Evolutionary conservation across 2,888 invertebrate genomes (phyloP).

Genomic region (Rugalucina vietnamica): DNA sequence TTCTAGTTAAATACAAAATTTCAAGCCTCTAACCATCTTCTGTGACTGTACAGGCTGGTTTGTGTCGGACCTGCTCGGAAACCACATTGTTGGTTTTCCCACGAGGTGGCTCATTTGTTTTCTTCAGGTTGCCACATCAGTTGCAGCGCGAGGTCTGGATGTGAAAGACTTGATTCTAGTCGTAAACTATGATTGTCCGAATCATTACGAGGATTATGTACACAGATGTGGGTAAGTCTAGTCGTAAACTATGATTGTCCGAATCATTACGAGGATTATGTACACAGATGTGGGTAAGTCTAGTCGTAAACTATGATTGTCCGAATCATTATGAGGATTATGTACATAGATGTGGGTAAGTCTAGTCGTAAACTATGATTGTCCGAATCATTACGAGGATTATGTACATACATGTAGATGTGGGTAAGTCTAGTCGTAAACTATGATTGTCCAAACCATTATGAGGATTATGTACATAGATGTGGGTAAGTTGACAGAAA

Average conservation of each 20-base stretch:
- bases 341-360: slow-evolving; percentile 95
- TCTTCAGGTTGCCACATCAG: slow-evolving; percentile 94
- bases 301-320: slow-evolving; percentile 99
- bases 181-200: slow-evolving; percentile 99
- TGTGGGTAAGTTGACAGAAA: slow-evolving; percentile 89
- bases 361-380: slow-evolving; percentile 99
- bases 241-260: slow-evolving; percentile 99
- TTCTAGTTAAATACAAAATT: too few relatives aligned
- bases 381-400: slow-evolving; percentile 99
- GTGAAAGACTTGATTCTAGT: slow-evolving; percentile 98
- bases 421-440: slow-evolving; percentile 95
- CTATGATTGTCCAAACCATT: slow-evolving; percentile 99
- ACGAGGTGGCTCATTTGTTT: too few relatives aligned
- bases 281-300: slow-evolving; percentile 94
- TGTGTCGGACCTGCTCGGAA: too few relatives aligned
- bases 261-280: slow-evolving; percentile 99
- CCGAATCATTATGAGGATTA: slow-evolving; percentile 99
- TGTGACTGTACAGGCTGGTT: too few relatives aligned
- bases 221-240: slow-evolving; percentile 95
- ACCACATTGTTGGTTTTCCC: too few relatives aligned
- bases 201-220: slow-evolving; percentile 99
- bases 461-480: slow-evolving; percentile 99
- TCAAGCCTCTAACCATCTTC: too few relatives aligned
- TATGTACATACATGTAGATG: slow-evolving; percentile 99
- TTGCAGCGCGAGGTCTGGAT: slow-evolving; percentile 99